phyloP scores from a whole-genome alignment of 2,888 invertebrate species.

The Xestia ashworthii region DNA sequence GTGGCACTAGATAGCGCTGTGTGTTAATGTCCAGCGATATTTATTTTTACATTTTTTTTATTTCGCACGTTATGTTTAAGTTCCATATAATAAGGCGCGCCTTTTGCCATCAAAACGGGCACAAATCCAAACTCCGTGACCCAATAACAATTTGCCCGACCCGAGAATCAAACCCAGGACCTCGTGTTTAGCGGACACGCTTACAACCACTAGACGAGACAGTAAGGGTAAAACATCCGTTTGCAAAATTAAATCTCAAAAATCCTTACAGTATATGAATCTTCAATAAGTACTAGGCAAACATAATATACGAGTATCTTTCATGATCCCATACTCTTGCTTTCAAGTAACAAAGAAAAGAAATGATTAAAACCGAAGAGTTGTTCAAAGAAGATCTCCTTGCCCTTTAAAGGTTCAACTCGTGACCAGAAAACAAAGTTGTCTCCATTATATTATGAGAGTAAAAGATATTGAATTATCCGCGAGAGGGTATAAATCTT shows the following conservation, averaged over 20 bases:
- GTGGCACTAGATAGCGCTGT: too few relatives aligned
- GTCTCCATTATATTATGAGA: slow-evolving; percentile 80
- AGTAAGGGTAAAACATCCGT: neutral
- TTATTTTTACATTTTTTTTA: too few relatives aligned
- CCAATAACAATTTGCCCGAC: too few relatives aligned
- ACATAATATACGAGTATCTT: slow-evolving; percentile 1
- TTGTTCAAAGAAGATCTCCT: slow-evolving; percentile 41
- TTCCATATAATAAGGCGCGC: too few relatives aligned
- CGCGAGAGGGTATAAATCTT: slow-evolving; percentile 78
- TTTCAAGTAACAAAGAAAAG: slow-evolving; percentile 13
- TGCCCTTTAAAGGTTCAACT: slow-evolving; percentile 25
- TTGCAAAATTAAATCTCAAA: neutral
- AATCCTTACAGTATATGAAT: neutral
- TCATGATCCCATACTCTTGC: slow-evolving; percentile 2
- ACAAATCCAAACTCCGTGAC: too few relatives aligned
- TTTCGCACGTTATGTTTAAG: too few relatives aligned
- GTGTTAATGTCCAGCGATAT: too few relatives aligned
- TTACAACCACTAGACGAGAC: too few relatives aligned
- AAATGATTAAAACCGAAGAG: slow-evolving; percentile 40
- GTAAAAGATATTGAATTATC: slow-evolving; percentile 83
- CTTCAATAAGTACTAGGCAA: neutral
- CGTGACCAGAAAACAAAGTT: slow-evolving; percentile 61
- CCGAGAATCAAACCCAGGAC: too few relatives aligned
- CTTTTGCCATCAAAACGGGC: too few relatives aligned
- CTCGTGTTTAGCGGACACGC: too few relatives aligned